These are phyloP conservation scores for Cydia strobilella DNA, from an alignment of 1,140 invertebrate genomes.

Conservation along the genomic window DNA sequence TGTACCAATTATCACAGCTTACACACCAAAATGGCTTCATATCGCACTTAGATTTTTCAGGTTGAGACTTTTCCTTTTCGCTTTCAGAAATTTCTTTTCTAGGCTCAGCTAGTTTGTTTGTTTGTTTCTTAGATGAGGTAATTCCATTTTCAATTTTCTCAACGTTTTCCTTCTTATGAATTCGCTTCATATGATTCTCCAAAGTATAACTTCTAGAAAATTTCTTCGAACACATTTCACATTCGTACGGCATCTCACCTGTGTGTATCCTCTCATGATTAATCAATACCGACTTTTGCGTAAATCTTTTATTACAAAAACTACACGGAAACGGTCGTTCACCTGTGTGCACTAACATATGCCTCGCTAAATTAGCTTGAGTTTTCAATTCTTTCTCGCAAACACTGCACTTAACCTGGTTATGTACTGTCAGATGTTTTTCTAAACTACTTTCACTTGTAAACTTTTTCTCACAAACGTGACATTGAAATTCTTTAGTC, in stretches of 20 bases:
- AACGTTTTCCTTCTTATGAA: neutral
- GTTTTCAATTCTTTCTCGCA: neutral
- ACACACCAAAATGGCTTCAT: constrained; percentile 12
- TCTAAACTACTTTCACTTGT: neutral
- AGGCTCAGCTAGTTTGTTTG: too few species aligned
- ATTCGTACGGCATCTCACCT: constrained; percentile 6
- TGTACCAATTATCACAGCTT: constrained; percentile 8
- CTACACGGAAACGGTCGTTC: constrained; percentile 66
- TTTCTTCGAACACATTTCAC: constrained; percentile 15
- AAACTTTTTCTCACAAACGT: constrained; percentile 3
- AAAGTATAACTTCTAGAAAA: constrained; percentile 13
- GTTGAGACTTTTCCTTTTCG: neutral
- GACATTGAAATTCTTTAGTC: neutral
- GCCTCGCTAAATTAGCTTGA: neutral
- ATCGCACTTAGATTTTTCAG: neutral
- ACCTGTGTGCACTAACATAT: constrained; percentile 46
- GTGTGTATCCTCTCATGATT: constrained; percentile 29
- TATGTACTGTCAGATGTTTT: neutral
- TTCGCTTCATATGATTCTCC: constrained; percentile 14
- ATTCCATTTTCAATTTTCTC: neutral
- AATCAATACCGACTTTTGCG: neutral
- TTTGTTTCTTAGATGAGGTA: neutral
- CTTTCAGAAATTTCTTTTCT: neutral
- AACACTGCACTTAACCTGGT: neutral
- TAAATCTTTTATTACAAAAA: constrained; percentile 49